Base-by-base conservation (phyloP, 2,888 invertebrate species). In the Pedicia rivosa region DNA sequence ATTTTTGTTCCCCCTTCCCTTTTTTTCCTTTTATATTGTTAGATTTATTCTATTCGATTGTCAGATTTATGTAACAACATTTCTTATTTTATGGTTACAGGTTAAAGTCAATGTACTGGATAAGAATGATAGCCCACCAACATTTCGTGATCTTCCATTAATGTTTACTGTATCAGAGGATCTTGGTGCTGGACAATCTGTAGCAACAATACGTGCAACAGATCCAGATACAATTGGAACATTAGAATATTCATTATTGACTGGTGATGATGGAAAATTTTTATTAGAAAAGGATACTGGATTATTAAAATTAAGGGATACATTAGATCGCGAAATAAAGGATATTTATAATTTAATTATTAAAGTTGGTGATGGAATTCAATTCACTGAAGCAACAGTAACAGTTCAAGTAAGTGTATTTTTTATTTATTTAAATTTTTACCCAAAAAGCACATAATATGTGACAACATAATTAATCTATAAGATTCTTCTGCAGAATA, bases 51-150 rank as follows among this genome's bases (percentile, higher is more conserved):
- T n/a, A n/a, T n/a, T n/a, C n/a, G n/a, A n/a, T n/a, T n/a, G n/a
- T n/a, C n/a, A n/a, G n/a, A n/a, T n/a, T n/a, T n/a, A 24, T 24
- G 3, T 24, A 4, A 10, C 3, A 10, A 10, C 3, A 40, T 39
- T 22, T 40, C 37, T 40, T 44, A 44, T 43, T 50, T 59, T 49
- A 51, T 55, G 46, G 48, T 73, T 72, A 16, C 76, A 91, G 90
- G 81, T 90, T 48, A 74, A 74, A 59, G 76, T 92, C 47, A 75
- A 74, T 39, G 78, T 92, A 36, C 59, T 83, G 56, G 94, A 94
- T 64, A 82, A 81, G 62, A 94, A 94, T 60, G 94, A 94, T 66
- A 88, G 86, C 51, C 88, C 91, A n/a, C 94, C 94, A 4, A 73
- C 77, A 37, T 87, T 88, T 67, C 74, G 73, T 48, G 74, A 78